Evolutionary conservation across 30 jellyfish, hydroid and myxozoan genomes (phyloP), one percentile per base, ranked within the genome.

Genomic region (Sanderia malayensis): DNA sequence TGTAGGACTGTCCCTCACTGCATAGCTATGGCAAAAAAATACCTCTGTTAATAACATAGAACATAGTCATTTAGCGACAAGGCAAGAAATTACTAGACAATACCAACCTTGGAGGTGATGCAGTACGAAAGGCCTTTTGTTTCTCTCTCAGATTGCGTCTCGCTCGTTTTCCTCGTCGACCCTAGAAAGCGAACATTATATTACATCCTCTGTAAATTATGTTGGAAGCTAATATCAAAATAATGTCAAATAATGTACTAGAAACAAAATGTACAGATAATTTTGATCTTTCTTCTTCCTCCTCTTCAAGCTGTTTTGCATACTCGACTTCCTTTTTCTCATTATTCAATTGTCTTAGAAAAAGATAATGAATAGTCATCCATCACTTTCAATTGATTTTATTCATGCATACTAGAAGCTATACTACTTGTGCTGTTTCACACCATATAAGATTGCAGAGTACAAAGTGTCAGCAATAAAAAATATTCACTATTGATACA

Each of bases 71-170:
- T 7, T 33, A 44, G 27, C n/a, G 9, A 72, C 29, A 31, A 10
- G 25, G 31, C n/a, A n/a, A n/a, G n/a, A n/a, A n/a, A n/a, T n/a
- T n/a, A n/a, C n/a, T n/a, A n/a, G n/a, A n/a, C n/a, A n/a, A n/a
- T n/a, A n/a, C n/a, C n/a, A 49, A 90, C 98, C 98, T 90, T 62
- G 92, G 89, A 18, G 98, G 98, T n/a, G 98, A 90, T 2, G 95
- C 74, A 0, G 82, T 80, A 17, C 98, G 83, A 21, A 47, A 28
- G 7, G 96, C 88, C 26, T 82, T 82, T 65, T 90, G 98, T 37
- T 78, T 83, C 60, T 84, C 89, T 23, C 98, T 60, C 44, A 90
- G 74, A 27, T 67, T 77, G 57, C 95, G 89, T n/a, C 98, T 47
- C 18, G 98, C 98, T 28, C 96, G 21, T 58, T 90, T 90, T 9